Evolutionary conservation across 2,888 invertebrate species (phyloP).

Genomic region (Melanargia galathea): DNA sequence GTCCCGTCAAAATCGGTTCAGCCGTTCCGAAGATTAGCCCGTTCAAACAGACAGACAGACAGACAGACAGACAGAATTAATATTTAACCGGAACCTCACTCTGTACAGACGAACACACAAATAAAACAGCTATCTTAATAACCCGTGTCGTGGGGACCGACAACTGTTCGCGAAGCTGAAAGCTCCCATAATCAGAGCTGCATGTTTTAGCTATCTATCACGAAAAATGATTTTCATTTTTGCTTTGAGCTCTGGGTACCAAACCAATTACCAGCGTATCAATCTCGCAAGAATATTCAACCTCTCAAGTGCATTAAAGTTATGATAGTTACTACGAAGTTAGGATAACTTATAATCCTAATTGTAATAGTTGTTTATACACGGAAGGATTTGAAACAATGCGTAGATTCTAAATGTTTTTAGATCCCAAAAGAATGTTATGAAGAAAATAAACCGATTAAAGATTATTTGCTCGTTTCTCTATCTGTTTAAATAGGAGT

Average conservation of each 20-base stretch:
- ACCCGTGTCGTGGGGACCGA: constrained; percentile 59
- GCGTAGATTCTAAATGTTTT: constrained; percentile 45
- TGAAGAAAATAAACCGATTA: neutral
- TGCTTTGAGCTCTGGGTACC: neutral
- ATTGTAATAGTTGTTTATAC: no score
- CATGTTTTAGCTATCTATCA: constrained; percentile 47
- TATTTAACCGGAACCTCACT: constrained; percentile 70
- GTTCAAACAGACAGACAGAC: no score
- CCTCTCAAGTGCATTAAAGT: neutral
- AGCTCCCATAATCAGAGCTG: constrained; percentile 71
- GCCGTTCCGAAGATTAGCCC: no score
- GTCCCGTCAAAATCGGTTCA: no score
- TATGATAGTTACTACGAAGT: no score
- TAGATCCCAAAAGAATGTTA: constrained; percentile 45
- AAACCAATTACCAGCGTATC: neutral
- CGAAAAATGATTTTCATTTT: constrained; percentile 31
- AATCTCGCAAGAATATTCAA: neutral
- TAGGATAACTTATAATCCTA: no score
- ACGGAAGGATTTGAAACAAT: no score
- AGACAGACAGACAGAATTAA: no score
- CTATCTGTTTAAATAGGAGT: constrained; percentile 78
- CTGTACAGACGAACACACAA: constrained; percentile 70
- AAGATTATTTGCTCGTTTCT: constrained; percentile 53
- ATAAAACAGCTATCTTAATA: constrained; percentile 74
- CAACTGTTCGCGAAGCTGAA: constrained; percentile 58